Evolutionary conservation across 2,113 vertebrate genomes (phyloP).

Genomic region (Onychostoma macrolepis): DNA sequence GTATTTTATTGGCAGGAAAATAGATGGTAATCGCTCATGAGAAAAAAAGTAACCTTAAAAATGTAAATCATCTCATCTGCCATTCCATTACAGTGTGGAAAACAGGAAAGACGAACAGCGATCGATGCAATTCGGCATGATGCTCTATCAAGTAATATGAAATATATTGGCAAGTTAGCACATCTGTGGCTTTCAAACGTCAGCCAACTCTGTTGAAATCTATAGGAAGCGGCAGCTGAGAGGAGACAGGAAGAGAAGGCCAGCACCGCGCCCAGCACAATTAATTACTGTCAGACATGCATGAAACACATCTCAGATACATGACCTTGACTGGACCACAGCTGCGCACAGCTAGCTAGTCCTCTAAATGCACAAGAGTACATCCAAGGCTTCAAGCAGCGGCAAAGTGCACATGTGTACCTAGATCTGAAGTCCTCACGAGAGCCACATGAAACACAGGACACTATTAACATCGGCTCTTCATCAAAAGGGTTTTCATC

Average conservation of each 20-base stretch:
- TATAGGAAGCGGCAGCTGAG: conserved; percentile 36
- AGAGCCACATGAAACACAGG: conserved; percentile 33
- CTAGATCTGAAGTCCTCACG: conserved; percentile 5
- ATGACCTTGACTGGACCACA: conserved; percentile 61
- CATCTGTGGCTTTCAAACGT: conserved; percentile 52
- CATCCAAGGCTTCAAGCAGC: neutral
- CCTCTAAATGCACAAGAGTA: conserved; percentile 15
- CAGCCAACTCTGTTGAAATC: conserved; percentile 45
- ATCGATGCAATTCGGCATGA: conserved; percentile 2
- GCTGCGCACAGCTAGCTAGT: conserved; percentile 48
- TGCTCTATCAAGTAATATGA: conserved; percentile 39
- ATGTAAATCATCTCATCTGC: conserved; percentile 44
- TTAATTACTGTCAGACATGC: conserved; percentile 62
- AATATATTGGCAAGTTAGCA: conserved; percentile 39
- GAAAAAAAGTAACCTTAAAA: conserved; percentile 37
- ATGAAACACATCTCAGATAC: conserved; percentile 48
- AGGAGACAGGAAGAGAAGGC: conserved; percentile 6
- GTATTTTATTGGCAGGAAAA: conserved; percentile 29
- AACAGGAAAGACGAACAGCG: conserved; percentile 29
- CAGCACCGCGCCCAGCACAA: conserved; percentile 43
- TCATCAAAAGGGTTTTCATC: conserved; percentile 42
- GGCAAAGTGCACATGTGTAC: neutral
- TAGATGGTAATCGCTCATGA: conserved; percentile 6
- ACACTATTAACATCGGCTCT: conserved; percentile 42
- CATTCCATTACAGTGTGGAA: conserved; percentile 16